Conservation (phyloP, 2,888 invertebrate species). For the Norana najaformis region DNA sequence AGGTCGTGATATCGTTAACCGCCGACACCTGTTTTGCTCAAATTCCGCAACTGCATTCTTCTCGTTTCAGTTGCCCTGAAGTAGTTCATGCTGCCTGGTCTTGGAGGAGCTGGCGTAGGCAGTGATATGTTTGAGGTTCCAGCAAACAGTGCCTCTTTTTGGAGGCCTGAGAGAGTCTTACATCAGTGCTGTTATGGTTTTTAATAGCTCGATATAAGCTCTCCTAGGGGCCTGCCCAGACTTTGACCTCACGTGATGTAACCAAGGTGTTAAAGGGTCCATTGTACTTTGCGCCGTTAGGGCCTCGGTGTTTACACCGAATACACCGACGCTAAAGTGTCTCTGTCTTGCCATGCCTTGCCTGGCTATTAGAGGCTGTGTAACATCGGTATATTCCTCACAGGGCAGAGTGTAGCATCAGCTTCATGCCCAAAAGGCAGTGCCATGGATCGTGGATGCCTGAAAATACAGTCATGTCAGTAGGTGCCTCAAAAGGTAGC, state of each 20-base stretch:
- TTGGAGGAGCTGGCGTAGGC: not conserved
- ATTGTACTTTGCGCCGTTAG: no score
- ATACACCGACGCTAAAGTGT: no score
- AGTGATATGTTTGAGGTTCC: not conserved
- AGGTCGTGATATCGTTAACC: not conserved
- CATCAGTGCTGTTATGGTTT: no score
- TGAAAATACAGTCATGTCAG: not conserved
- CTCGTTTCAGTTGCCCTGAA: not conserved
- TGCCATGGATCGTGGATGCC: not conserved
- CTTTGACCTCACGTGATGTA: no score
- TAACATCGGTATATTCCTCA: not conserved
- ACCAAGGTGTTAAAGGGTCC: no score
- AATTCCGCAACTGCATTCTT: not conserved
- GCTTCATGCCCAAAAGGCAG: not conserved
- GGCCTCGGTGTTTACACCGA: no score
- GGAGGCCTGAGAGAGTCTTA: not conserved
- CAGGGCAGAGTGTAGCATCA: not conserved
- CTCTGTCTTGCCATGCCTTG: no score
- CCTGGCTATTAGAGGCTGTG: not conserved
- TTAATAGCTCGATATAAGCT: no score
- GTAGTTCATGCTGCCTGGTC: not conserved
- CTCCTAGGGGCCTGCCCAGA: no score
- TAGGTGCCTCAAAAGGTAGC: not conserved
- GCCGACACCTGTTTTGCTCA: not conserved
- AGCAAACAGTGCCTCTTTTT: not conserved